These are phyloP conservation scores for Tupiocoris notatus DNA, from an alignment of 2,888 invertebrate genomes.

Conservation along the genomic window DNA sequence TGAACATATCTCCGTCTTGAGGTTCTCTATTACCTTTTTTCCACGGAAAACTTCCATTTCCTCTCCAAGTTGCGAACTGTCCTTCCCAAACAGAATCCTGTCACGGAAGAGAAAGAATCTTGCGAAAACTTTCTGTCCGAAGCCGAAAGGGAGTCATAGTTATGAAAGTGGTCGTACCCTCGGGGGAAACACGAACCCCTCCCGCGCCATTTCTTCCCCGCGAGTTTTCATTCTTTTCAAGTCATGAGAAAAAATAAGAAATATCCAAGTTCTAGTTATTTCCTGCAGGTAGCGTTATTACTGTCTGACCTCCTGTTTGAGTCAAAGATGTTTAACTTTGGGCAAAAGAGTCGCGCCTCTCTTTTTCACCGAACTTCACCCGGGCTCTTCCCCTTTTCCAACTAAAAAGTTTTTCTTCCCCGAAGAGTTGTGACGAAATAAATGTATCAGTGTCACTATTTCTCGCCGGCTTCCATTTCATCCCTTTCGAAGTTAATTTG, in stretches of 20 bases:
- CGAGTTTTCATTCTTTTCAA: conserved; percentile 20
- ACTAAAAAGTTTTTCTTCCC: not conserved
- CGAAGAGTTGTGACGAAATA: conserved; percentile 10
- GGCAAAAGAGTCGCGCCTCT: not conserved
- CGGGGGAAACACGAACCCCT: conserved; percentile 4
- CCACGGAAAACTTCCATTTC: not conserved
- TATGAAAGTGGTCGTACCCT: conserved; percentile 28
- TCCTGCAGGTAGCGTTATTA: conserved; percentile 28
- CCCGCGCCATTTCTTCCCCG: conserved; percentile 1
- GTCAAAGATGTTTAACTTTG: not conserved
- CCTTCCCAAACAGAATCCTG: not conserved
- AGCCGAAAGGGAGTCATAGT: conserved; percentile 12
- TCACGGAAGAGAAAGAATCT: not conserved
- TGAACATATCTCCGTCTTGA: not conserved
- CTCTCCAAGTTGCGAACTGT: not conserved
- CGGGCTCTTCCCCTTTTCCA: not conserved
- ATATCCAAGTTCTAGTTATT: conserved; percentile 15
- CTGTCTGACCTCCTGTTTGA: conserved; percentile 25
- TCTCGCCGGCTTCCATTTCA: not conserved
- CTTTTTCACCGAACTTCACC: not conserved
- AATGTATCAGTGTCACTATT: conserved; percentile 1
- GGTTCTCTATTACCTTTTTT: not conserved
- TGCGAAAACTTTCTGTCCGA: conserved; percentile 8
- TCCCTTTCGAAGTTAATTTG: not conserved
- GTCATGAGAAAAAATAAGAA: not conserved